Conservation (phyloP, 2,113 vertebrate genomes). For the Raja brachyura region DNA sequence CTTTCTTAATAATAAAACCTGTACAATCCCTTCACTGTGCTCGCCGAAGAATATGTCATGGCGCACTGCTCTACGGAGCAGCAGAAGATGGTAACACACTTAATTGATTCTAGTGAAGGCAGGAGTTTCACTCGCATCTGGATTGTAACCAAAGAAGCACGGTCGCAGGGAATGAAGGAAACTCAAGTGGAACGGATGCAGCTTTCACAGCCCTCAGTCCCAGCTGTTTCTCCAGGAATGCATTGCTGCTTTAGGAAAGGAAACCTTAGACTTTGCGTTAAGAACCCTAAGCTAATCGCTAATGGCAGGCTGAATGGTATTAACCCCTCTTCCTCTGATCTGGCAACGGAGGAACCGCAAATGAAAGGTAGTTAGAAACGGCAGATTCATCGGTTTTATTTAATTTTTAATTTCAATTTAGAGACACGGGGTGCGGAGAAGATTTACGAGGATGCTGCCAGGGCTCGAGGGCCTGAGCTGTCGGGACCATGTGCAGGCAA, state of each 20-base stretch:
- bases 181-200: neutral
- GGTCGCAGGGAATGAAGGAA: neutral
- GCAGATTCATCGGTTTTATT: neutral
- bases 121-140: neutral
- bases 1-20: conserved; percentile 6
- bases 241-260: neutral
- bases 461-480: too few relatives aligned
- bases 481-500: too few relatives aligned
- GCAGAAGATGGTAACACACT: neutral
- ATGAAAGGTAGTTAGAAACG: neutral
- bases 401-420: too few relatives aligned
- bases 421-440: too few relatives aligned
- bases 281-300: neutral
- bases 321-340: neutral
- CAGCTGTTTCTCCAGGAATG: neutral
- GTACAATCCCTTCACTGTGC: conserved; percentile 2
- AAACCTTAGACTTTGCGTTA: neutral
- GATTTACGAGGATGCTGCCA: too few relatives aligned
- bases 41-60: neutral
- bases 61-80: neutral
- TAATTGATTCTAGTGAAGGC: neutral
- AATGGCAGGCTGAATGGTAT: neutral
- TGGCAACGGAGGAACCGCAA: neutral
- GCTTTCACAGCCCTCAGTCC: neutral
- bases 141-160: neutral